Conservation (phyloP, 2,797 vertebrate genomes). For the Molossus alvarezi region DNA sequence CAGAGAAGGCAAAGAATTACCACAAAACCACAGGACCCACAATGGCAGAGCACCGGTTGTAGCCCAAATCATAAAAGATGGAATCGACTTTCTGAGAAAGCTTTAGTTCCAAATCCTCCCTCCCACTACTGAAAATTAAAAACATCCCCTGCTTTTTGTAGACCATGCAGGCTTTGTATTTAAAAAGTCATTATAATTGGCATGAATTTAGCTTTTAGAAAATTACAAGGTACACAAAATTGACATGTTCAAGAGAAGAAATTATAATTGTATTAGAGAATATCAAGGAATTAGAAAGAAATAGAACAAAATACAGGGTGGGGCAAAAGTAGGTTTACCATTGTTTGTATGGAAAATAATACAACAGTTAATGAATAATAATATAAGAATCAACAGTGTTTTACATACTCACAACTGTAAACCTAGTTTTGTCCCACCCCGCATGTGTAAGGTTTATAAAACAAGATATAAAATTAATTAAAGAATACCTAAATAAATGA, state of each 20-base stretch:
- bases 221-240: slow-evolving; percentile 3
- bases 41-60: background rate
- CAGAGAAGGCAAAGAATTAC: background rate
- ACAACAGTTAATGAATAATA: background rate
- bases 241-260: background rate
- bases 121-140: slow-evolving; percentile 22
- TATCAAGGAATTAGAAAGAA: slow-evolving; percentile 14
- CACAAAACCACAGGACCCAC: background rate
- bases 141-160: background rate
- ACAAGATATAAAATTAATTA: slow-evolving; percentile 48
- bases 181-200: background rate
- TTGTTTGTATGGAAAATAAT: background rate
- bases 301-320: background rate
- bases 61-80: slow-evolving; percentile 6
- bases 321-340: background rate
- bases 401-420: background rate
- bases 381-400: background rate
- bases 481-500: slow-evolving; percentile 4
- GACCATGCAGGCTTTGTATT: background rate
- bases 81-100: background rate
- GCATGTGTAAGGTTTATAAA: background rate
- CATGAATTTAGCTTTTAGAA: slow-evolving; percentile 23
- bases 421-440: background rate
- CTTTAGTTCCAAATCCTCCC: background rate
- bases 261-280: background rate